These are phyloP conservation scores for Hormiphora californensis DNA, from an alignment of 37 sponge, comb jelly and placozoan species.

Conservation along the genomic window DNA sequence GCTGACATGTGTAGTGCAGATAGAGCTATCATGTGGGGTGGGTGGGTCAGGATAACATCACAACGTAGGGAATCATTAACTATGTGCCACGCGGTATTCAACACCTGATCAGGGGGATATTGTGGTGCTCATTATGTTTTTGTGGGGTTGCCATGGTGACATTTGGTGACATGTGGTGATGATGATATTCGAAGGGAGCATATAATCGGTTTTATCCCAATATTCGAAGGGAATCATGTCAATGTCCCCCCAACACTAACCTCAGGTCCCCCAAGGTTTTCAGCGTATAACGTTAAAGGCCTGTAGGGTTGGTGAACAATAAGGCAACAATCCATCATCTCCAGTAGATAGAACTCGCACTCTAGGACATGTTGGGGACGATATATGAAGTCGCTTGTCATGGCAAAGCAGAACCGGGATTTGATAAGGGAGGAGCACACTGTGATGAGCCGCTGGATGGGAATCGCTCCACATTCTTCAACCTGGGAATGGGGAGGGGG, in stretches of 20 bases:
- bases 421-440: constrained; percentile 47
- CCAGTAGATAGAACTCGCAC: constrained; percentile 94
- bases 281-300: constrained; percentile 79
- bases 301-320: constrained; percentile 94
- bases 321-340: constrained; percentile 94
- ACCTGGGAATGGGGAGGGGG: no score
- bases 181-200: no score
- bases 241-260: no score
- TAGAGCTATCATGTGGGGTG: constrained; percentile 90
- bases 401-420: constrained; percentile 35
- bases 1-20: constrained; percentile 92
- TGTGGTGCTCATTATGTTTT: no score
- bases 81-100: constrained; percentile 58
- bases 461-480: constrained; percentile 47
- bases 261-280: constrained; percentile 41
- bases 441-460: constrained; percentile 11
- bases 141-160: no score
- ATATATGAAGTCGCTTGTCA: constrained; percentile 43
- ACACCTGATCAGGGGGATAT: neutral
- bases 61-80: constrained; percentile 59
- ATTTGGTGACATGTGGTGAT: no score
- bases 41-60: constrained; percentile 80
- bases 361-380: constrained; percentile 68
- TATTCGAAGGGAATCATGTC: no score
- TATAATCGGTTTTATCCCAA: no score